Evolutionary conservation across 2,888 invertebrate species (phyloP), one percentile per base, ranked within the genome.

Genomic region (Biston stratarius): DNA sequence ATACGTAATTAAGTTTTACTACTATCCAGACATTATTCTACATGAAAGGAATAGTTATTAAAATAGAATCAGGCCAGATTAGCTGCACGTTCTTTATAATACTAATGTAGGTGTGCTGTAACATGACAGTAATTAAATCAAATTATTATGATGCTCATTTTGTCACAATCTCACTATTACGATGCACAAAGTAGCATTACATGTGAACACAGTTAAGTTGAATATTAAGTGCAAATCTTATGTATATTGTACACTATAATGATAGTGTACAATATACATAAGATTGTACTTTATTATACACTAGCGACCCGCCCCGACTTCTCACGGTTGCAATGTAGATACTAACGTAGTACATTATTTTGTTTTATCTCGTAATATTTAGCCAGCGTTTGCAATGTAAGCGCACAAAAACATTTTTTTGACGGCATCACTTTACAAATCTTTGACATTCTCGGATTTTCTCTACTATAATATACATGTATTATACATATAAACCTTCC

Each of bases 1-100:
- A 69, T 64, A 62, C 66, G 63, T 69, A 52, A 69, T 71, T 64
- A 69, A 61, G 33, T 65, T 66, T 70, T 58, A 70, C 51, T 58
- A 70, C 51, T 66, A 63, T 63, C 57, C 47, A 48, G 55, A 66
- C 62, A 57, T 69, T 64, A 65, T 66, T 42, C 49, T 47, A 68
- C 67, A 70, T 59, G 60, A 65, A 67, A 71, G 61, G 62, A 69
- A 52, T 49, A 14, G 65, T 56, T 55, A 55, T 61, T 33, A 52
- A 72, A 64, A 71, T 67, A 67, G 62, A 44, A 53, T 55, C 33
- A 10, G 53, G 48, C 51, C 67, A 66, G 65, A 71, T 70, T 74
- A 70, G 61, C 69, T 64, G 51, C 33, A 45, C 47, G 55, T 67
- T 57, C 38, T 59, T 56, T 42, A 55, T 65, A 58, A 47, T 15